Conservation (phyloP, 2,888 invertebrate genomes). For the Caenorhabditis uteleia region DNA sequence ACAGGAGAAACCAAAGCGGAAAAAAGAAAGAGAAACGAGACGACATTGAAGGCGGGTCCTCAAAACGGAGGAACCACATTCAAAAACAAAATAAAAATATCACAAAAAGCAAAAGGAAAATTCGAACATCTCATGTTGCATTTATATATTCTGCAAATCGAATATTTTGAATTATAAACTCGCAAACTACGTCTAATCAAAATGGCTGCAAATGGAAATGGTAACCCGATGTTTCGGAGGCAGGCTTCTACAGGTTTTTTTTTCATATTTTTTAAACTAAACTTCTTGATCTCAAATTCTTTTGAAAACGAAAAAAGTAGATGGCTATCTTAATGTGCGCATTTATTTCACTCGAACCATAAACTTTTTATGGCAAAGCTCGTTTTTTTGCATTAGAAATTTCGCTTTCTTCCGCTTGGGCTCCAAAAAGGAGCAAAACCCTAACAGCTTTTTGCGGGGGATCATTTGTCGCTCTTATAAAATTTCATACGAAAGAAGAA, state of each 20-base stretch:
- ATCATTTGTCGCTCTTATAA: too few species aligned
- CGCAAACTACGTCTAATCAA: neutral
- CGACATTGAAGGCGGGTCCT: too few species aligned
- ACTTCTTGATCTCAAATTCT: neutral
- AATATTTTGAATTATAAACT: neutral
- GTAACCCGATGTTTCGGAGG: slow-evolving; percentile 31
- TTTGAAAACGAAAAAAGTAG: neutral
- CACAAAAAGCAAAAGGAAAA: too few species aligned
- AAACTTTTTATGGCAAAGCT: too few species aligned
- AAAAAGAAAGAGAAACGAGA: too few species aligned
- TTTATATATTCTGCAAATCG: neutral
- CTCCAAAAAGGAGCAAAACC: neutral
- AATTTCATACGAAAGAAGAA: too few species aligned
- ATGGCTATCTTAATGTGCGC: neutral
- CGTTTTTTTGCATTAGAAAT: neutral
- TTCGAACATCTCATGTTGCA: too few species aligned
- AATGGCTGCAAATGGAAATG: slow-evolving; percentile 27
- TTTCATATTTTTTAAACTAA: neutral
- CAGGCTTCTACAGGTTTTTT: slow-evolving; percentile 35
- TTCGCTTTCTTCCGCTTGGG: too few species aligned
- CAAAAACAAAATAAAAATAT: too few species aligned
- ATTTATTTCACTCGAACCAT: neutral
- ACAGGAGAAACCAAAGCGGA: too few species aligned
- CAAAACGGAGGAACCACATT: too few species aligned
- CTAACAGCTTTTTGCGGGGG: neutral